Percentiles rank a stretch among this genome's conserved stretches.
These are phyloP conservation scores for Hartigia nigra DNA, from an alignment of 2,888 invertebrate species.

Conservation along the genomic window DNA sequence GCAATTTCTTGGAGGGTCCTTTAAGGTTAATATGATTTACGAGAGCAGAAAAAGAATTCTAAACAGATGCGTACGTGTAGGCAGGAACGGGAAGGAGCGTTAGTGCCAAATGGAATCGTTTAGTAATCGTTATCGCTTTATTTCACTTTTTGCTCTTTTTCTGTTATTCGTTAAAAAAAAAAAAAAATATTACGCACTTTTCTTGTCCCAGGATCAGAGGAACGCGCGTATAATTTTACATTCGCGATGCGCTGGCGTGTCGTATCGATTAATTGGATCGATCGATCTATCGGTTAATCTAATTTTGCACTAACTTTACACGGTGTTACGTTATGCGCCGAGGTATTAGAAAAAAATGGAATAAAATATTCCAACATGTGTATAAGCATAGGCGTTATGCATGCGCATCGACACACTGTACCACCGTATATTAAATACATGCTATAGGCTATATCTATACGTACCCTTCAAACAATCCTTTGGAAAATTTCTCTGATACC, in stretches of 20 bases:
- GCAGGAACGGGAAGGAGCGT: background rate
- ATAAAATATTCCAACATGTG: background rate
- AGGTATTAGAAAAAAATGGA: background rate
- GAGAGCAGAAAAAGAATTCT: background rate
- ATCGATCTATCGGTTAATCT: background rate
- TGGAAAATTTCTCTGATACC: background rate
- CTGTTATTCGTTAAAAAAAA: background rate
- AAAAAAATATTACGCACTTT: background rate
- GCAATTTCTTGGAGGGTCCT: background rate
- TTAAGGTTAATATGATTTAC: background rate
- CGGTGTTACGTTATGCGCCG: background rate
- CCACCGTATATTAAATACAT: background rate
- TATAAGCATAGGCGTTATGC: background rate
- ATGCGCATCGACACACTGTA: background rate
- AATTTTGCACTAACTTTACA: background rate
- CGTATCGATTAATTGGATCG: background rate
- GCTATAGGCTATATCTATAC: background rate
- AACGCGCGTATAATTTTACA: background rate
- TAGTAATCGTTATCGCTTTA: background rate
- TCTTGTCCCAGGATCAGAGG: background rate
- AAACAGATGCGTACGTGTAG: background rate
- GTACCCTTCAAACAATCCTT: background rate
- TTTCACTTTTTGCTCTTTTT: background rate
- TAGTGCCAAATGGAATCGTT: background rate
- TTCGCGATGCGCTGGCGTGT: background rate